These are phyloP conservation scores for Morpho deidamia DNA, from an alignment of 2,888 invertebrate genomes.

Conservation along the genomic window DNA sequence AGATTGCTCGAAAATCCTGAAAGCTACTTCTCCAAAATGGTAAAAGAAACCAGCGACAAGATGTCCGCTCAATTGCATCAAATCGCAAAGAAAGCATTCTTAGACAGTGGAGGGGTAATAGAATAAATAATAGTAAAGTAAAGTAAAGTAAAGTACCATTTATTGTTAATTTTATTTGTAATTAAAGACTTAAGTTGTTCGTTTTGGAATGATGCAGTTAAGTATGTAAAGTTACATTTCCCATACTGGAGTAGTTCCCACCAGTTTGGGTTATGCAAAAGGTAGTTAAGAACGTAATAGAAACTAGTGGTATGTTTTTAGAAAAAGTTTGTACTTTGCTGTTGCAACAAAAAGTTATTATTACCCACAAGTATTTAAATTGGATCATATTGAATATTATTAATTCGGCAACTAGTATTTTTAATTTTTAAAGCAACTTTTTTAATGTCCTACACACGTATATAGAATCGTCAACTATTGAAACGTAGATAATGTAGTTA, in stretches of 20 bases:
- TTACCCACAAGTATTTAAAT: not conserved
- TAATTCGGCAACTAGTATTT: too few relatives aligned
- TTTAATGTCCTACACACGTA: too few relatives aligned
- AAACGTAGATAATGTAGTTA: too few relatives aligned
- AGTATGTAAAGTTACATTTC: constrained; percentile 26
- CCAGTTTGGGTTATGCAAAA: not conserved
- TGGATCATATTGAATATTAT: not conserved
- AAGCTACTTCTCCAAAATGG: constrained; percentile 83
- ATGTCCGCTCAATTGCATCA: constrained; percentile 66
- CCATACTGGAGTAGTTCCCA: not conserved
- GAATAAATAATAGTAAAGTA: constrained; percentile 53
- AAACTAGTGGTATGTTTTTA: too few relatives aligned
- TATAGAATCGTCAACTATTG: too few relatives aligned
- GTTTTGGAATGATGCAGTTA: constrained; percentile 32
- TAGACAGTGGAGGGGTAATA: constrained; percentile 55
- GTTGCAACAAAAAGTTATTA: too few relatives aligned
- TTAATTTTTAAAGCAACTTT: too few relatives aligned
- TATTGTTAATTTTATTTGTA: constrained; percentile 21
- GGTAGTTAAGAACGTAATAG: not conserved
- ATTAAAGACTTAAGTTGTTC: constrained; percentile 19
- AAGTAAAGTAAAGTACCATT: too few relatives aligned
- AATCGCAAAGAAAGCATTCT: constrained; percentile 66
- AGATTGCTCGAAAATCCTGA: constrained; percentile 79
- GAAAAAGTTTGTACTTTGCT: too few relatives aligned
- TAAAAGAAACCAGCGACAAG: constrained; percentile 81